Base-by-base conservation (phyloP, 2,888 invertebrate species). In the Tachina lurida region DNA sequence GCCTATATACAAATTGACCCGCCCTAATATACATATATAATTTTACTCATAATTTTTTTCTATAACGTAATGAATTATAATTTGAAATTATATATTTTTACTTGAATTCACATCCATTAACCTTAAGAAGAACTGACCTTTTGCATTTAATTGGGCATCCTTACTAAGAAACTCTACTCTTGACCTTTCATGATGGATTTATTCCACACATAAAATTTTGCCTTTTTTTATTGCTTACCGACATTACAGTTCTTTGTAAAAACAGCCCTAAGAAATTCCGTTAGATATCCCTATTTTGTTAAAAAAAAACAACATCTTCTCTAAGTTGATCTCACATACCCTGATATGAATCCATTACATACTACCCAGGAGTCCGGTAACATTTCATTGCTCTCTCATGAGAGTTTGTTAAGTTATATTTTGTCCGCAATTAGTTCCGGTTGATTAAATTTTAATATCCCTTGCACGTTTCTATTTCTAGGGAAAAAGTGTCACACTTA, bases 361-460 rank as follows among this genome's bases (percentile, higher is more conserved):
- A 43, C 22, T 43, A 65, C 22, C 52, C 41, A 31, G 45, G 15
- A 45, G 15, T 77, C 49, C 45, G 52, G 45, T 54, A 45, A 79
- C 71, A 71, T 45, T 71, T 79, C 54, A 79, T 17, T 79, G 19
- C 52, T 45, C 52, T 45, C 8, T 70, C 19, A 52, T 70, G 13
- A n/a, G n/a, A 54, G 17, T 71, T 79, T 71, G 41, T 45, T 54
- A 22, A 60, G 41, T 45, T 43, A 58, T 54, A 47, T 71, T 67
- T 70, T 75, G 47, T 45, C 60, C 65, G 70, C 73, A 77, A 86
- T 86, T 86, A 86, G 86, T 84, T 84, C 84, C 81, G 86, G 77
- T 81, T 86, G 86, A 86, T 77, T 84, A 65, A 76, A 84, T 68
- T 75, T 84, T 67, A 81, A 86, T 84, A 80, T 77, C 84, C 74